phyloP scores from a whole-genome alignment of 2,888 invertebrate species.

The Yponomeuta cagnagella region DNA sequence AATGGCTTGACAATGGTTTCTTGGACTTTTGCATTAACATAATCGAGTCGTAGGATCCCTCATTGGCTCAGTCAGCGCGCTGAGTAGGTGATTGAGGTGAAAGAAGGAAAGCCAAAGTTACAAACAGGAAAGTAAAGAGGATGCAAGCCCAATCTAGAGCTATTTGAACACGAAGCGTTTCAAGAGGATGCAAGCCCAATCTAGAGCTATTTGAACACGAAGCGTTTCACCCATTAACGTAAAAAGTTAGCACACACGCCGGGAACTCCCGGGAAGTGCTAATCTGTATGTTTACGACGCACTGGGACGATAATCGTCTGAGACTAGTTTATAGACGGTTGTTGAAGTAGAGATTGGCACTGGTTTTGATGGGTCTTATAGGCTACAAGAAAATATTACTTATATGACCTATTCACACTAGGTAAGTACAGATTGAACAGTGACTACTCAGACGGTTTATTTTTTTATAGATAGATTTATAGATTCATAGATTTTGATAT shows the following conservation, averaged over 20 bases:
- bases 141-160: not conserved
- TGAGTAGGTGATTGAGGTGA: too few species aligned
- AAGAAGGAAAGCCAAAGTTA: not conserved
- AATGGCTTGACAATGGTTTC: too few species aligned
- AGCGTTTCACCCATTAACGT: not conserved
- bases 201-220: not conserved
- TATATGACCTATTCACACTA: too few species aligned
- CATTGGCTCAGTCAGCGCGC: too few species aligned
- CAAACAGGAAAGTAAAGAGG: not conserved
- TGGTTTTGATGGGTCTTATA: not conserved
- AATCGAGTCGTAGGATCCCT: too few species aligned
- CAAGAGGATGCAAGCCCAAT: not conserved
- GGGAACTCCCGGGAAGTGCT: conserved; percentile 11
- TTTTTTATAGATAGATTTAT: too few species aligned
- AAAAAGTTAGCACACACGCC: not conserved
- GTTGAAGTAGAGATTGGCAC: not conserved
- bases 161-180: not conserved
- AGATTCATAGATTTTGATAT: too few species aligned
- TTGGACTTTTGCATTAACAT: too few species aligned
- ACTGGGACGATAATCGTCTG: conserved; percentile 3
- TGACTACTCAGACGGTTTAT: too few species aligned
- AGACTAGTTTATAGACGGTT: not conserved
- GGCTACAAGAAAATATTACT: not conserved
- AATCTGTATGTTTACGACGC: conserved; percentile 12
- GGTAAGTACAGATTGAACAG: too few species aligned